Evolutionary conservation across 1,140 invertebrate genomes (phyloP).

Genomic region (Zaprionus lachaisei): DNA sequence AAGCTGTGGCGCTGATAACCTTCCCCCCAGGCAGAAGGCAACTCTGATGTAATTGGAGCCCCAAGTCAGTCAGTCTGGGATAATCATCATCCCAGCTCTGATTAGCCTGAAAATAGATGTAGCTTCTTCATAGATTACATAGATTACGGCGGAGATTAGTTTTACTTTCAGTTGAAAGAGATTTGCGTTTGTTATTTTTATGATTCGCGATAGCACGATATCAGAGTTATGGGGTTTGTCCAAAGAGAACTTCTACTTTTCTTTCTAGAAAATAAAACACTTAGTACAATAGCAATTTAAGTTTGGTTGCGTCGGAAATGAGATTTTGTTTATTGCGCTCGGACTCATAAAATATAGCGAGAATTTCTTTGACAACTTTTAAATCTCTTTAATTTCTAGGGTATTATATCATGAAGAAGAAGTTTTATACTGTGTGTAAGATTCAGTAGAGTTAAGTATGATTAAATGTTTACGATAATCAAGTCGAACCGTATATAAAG

Average conservation of each 20-base stretch:
- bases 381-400: background rate
- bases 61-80: background rate
- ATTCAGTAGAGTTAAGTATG: background rate
- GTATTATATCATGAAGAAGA: background rate
- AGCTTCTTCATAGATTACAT: background rate
- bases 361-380: background rate
- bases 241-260: background rate
- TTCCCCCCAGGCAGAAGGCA: background rate
- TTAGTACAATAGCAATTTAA: background rate
- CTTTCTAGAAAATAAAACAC: background rate
- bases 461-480: background rate
- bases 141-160: conserved; percentile 1
- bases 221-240: background rate
- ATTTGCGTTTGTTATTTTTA: background rate
- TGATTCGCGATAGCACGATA: background rate
- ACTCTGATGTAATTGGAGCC: background rate
- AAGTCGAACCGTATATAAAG: too few relatives aligned
- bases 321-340: conserved; percentile 1
- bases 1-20: background rate
- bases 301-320: background rate
- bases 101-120: background rate
- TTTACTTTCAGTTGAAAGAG: background rate
- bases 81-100: background rate
- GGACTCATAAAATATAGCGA: background rate
- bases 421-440: background rate